These are phyloP conservation scores for Ochotona princeps DNA, from an alignment of 2,113 vertebrate genomes.

Conservation along the genomic window DNA sequence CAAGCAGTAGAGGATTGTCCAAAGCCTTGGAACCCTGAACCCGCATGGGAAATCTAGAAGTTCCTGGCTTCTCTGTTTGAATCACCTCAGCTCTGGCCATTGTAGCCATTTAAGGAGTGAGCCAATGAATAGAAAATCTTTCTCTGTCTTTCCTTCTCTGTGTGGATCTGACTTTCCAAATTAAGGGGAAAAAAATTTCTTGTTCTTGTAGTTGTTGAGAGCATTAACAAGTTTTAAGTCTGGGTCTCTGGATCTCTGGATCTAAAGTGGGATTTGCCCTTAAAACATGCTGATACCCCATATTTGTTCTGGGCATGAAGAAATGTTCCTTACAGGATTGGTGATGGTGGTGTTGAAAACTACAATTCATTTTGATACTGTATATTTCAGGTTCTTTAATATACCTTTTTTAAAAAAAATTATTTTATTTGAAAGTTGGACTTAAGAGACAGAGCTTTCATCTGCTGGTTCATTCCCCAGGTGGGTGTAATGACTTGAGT, in stretches of 20 bases:
- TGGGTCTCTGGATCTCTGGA: conserved; percentile 31
- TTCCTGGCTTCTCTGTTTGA: no score
- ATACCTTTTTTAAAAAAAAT: not conserved
- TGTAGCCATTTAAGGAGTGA: no score
- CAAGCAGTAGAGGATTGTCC: no score
- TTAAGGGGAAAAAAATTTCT: not conserved
- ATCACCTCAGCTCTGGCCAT: no score
- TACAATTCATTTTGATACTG: not conserved
- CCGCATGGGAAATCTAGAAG: no score
- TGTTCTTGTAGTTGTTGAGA: conserved; percentile 2
- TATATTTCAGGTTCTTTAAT: not conserved
- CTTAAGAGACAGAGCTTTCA: no score
- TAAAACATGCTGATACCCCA: not conserved
- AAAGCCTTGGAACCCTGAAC: no score
- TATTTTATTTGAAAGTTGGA: no score
- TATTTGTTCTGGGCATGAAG: conserved; percentile 24
- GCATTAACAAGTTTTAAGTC: not conserved
- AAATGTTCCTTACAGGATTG: not conserved
- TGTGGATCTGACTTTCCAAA: not conserved
- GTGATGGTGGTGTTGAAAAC: not conserved
- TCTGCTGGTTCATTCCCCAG: no score
- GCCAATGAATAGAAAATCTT: no score
- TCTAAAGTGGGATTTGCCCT: not conserved
- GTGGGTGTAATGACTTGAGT: no score
- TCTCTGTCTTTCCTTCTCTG: no score